These are phyloP conservation scores for Macrosteles quadrilineatus DNA, from an alignment of 1,140 invertebrate species.

Conservation along the genomic window DNA sequence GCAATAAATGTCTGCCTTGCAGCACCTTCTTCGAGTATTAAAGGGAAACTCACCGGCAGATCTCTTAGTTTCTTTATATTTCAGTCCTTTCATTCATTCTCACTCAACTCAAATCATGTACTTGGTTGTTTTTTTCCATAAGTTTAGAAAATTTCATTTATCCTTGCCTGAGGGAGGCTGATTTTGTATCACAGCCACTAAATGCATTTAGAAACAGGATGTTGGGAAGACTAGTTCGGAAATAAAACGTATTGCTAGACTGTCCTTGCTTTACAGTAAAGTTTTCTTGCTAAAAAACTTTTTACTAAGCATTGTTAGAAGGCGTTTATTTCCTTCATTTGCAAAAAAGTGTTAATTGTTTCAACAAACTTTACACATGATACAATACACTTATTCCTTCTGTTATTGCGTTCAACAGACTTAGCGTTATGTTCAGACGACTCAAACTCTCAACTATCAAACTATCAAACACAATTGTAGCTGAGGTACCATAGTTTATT, in stretches of 20 bases:
- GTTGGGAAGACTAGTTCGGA: conserved; percentile 15
- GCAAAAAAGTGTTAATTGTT: no score
- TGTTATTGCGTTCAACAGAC: neutral
- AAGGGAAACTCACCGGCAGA: no score
- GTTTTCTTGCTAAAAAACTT: no score
- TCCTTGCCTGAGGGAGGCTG: conserved; percentile 15
- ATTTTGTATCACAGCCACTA: conserved; percentile 19
- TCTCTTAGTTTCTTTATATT: no score
- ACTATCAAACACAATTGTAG: no score
- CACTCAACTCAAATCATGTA: neutral
- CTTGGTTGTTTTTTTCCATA: conserved; percentile 8
- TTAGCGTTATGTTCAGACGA: neutral
- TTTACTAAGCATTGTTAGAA: no score
- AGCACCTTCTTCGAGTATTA: neutral
- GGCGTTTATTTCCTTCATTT: no score
- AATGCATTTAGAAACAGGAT: conserved; percentile 16
- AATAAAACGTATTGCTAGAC: conserved; percentile 5
- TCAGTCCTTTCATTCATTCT: neutral
- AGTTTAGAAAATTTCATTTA: conserved; percentile 17
- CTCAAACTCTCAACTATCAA: neutral
- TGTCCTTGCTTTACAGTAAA: neutral
- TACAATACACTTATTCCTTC: neutral
- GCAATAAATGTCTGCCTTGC: neutral
- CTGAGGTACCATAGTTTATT: no score
- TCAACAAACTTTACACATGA: no score